A percentile compares a stretch with the other conserved stretches of the same genome.
Evolutionary conservation across 2,888 invertebrate species (phyloP).

Genomic region (Cistogaster globosa): DNA sequence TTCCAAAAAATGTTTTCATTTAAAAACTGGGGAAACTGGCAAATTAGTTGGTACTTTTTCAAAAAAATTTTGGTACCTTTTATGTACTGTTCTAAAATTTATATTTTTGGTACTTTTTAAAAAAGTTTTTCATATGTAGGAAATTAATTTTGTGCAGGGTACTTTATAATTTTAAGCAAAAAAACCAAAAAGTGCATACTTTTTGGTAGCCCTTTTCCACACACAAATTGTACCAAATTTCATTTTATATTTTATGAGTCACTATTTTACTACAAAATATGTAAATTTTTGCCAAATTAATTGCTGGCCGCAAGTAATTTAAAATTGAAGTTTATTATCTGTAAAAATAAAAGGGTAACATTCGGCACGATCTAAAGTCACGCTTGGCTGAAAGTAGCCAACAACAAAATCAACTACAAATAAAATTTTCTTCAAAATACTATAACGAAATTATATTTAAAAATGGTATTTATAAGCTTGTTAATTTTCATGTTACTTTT

Average conservation of each 20-base stretch:
- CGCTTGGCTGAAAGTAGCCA: conserved; percentile 39
- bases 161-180: too few relatives aligned
- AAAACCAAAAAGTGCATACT: too few relatives aligned
- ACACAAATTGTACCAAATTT: too few relatives aligned
- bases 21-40: too few relatives aligned
- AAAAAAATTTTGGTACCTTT: not conserved
- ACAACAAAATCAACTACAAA: conserved; percentile 7
- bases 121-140: too few relatives aligned
- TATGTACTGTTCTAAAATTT: not conserved
- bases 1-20: too few relatives aligned
- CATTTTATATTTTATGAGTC: too few relatives aligned
- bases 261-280: not conserved
- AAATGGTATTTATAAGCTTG: conserved; percentile 6
- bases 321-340: not conserved
- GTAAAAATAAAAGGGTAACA: not conserved
- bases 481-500: conserved; percentile 16
- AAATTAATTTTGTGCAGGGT: too few relatives aligned
- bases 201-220: too few relatives aligned
- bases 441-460: conserved; percentile 20
- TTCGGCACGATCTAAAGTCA: conserved; percentile 50
- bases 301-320: not conserved
- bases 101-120: not conserved
- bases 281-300: not conserved
- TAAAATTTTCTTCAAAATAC: not conserved
- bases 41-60: too few relatives aligned